A percentile compares a stretch with the other conserved stretches of the same genome.
Conservation (phyloP, 2,888 invertebrate genomes). For the Resseliella maxima region DNA sequence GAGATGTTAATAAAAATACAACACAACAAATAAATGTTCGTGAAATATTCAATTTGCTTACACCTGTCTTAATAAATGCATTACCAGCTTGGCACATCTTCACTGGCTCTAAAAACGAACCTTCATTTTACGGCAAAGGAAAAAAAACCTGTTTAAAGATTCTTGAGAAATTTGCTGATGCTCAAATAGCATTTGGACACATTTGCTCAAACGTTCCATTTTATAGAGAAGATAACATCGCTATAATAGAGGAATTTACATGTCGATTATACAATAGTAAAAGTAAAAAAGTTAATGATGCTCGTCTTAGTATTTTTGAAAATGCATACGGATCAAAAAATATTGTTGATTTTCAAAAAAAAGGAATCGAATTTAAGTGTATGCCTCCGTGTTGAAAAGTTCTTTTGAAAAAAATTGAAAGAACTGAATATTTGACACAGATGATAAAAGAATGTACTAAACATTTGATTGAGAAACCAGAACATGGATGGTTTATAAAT, state of each 20-base stretch:
- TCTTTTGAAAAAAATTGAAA: background rate
- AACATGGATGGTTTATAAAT: background rate
- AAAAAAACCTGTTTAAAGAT: background rate
- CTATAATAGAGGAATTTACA: background rate
- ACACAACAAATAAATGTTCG: background rate
- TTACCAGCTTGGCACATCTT: background rate
- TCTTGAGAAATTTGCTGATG: background rate
- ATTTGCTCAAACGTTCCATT: too few relatives aligned
- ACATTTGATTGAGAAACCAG: background rate
- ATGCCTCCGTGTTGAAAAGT: background rate
- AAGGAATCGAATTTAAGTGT: background rate
- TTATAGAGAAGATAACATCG: background rate
- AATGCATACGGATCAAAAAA: too few relatives aligned
- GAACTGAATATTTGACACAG: background rate
- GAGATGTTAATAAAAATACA: background rate
- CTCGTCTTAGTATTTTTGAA: background rate
- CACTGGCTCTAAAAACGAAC: background rate
- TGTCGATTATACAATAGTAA: background rate
- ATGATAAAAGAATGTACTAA: background rate
- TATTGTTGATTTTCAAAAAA: too few relatives aligned
- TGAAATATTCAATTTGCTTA: background rate
- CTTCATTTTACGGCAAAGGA: constrained; percentile 2
- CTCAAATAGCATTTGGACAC: background rate
- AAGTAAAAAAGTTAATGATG: background rate
- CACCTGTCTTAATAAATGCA: background rate